phyloP scores from a whole-genome alignment of 2,797 vertebrate genomes.

The Chanos chanos region DNA sequence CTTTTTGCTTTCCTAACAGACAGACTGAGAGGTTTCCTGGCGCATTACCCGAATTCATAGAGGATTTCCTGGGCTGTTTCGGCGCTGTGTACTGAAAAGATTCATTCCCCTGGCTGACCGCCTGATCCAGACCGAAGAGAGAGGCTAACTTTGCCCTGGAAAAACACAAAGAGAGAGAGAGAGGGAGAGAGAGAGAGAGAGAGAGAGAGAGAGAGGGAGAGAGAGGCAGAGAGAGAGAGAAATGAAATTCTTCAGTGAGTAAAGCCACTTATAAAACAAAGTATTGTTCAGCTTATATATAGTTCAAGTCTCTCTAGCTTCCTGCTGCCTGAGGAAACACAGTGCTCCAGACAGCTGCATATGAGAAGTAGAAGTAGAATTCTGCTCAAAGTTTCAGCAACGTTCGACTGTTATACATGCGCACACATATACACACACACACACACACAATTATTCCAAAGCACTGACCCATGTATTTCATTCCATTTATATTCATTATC shows the following conservation, averaged over 20 bases:
- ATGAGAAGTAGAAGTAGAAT: too few relatives aligned
- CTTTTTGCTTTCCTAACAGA: too few relatives aligned
- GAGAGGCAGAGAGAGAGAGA: neutral
- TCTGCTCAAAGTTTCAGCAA: too few relatives aligned
- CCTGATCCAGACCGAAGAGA: slow-evolving; percentile 87
- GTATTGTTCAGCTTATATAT: neutral
- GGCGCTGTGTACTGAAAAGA: slow-evolving; percentile 96
- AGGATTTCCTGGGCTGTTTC: slow-evolving; percentile 88
- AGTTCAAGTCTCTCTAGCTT: neutral
- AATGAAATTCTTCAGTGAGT: neutral
- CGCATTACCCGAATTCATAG: slow-evolving; percentile 67
- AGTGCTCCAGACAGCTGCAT: too few relatives aligned
- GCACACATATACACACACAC: neutral
- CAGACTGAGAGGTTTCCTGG: neutral
- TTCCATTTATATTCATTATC: slow-evolving; percentile 70
- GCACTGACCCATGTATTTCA: slow-evolving; percentile 72
- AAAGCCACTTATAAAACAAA: neutral
- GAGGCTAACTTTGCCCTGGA: slow-evolving; percentile 88
- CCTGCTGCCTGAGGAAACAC: neutral
- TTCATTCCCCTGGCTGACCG: slow-evolving; percentile 78
- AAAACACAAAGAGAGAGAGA: slow-evolving; percentile 4
- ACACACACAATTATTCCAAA: neutral
- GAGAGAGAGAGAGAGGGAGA: neutral
- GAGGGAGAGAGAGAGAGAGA: neutral
- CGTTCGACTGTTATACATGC: too few relatives aligned